Evolutionary conservation across 2,888 invertebrate genomes (phyloP).

Genomic region (Achlya flavicornis): DNA sequence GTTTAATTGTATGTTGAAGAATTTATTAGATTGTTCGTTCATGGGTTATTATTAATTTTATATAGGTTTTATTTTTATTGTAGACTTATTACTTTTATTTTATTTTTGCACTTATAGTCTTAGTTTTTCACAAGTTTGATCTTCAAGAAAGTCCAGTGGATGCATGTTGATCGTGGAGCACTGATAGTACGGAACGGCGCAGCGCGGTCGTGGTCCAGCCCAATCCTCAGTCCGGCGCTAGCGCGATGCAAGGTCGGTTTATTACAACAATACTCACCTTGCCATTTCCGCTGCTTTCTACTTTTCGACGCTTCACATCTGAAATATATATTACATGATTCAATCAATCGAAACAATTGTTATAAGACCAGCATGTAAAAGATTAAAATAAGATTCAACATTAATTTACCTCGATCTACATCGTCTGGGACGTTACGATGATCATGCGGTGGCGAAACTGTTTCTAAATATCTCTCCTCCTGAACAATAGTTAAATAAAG

Average conservation of each 20-base stretch:
- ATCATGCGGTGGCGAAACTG: conserved; percentile 79
- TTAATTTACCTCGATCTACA: conserved; percentile 70
- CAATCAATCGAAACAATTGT: no score
- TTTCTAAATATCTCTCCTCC: conserved; percentile 79
- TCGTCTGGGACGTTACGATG: conserved; percentile 81
- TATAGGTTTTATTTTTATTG: not conserved
- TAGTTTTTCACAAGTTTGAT: conserved; percentile 26
- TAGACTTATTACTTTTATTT: not conserved
- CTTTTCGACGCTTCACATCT: conserved; percentile 93
- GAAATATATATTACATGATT: conserved; percentile 40
- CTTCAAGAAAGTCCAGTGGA: conserved; percentile 10
- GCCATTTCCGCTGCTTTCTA: conserved; percentile 88
- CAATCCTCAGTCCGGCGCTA: conserved; percentile 84
- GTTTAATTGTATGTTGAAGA: not conserved
- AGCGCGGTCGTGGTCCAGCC: conserved; percentile 75
- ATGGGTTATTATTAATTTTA: not conserved
- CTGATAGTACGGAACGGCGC: conserved; percentile 15
- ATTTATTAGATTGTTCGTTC: conserved; percentile 5
- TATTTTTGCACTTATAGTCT: conserved; percentile 6
- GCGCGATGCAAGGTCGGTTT: conserved; percentile 67
- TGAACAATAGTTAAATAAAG: conserved; percentile 36
- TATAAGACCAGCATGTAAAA: no score
- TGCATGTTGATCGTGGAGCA: conserved; percentile 10
- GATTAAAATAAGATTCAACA: no score
- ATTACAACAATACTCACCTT: conserved; percentile 91